Conservation (phyloP, 2,113 vertebrate species). For the Falcunculus frontatus region DNA sequence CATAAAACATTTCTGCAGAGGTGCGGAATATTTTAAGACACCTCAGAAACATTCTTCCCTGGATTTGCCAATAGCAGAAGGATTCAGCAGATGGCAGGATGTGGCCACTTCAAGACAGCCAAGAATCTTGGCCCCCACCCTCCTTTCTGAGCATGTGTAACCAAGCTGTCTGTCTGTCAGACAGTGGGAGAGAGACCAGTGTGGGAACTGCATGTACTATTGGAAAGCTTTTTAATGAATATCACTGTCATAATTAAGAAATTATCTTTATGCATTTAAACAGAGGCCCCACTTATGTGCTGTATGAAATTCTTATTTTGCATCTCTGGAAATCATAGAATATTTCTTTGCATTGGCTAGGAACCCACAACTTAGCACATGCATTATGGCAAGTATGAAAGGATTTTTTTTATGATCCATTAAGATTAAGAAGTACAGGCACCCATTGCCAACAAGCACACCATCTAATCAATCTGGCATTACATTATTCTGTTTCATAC, state of each 20-base stretch:
- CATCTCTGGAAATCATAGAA: constrained; percentile 42
- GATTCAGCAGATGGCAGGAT: constrained; percentile 65
- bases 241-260: constrained; percentile 52
- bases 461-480: constrained; percentile 56
- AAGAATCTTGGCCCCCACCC: constrained; percentile 56
- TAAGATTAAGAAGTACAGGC: constrained; percentile 50
- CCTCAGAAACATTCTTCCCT: constrained; percentile 1
- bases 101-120: constrained; percentile 65
- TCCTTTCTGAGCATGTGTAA: constrained; percentile 65
- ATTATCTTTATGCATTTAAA: constrained; percentile 21
- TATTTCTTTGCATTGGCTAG: constrained; percentile 41
- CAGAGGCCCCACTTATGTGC: not conserved
- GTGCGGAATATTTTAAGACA: not conserved
- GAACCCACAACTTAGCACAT: constrained; percentile 45
- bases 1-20: not conserved
- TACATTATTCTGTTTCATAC: constrained; percentile 44
- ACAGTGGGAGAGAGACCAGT: constrained; percentile 55
- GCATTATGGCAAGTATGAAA: constrained; percentile 35
- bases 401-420: constrained; percentile 48
- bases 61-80: constrained; percentile 21
- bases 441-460: constrained; percentile 48
- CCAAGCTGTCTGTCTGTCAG: constrained; percentile 65
- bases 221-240: constrained; percentile 36
- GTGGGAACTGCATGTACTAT: constrained; percentile 52
- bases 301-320: not conserved